Percentiles rank a stretch among this genome's conserved stretches.
Evolutionary conservation across 1,140 invertebrate genomes (phyloP).

Genomic region (Araneus ventricosus): DNA sequence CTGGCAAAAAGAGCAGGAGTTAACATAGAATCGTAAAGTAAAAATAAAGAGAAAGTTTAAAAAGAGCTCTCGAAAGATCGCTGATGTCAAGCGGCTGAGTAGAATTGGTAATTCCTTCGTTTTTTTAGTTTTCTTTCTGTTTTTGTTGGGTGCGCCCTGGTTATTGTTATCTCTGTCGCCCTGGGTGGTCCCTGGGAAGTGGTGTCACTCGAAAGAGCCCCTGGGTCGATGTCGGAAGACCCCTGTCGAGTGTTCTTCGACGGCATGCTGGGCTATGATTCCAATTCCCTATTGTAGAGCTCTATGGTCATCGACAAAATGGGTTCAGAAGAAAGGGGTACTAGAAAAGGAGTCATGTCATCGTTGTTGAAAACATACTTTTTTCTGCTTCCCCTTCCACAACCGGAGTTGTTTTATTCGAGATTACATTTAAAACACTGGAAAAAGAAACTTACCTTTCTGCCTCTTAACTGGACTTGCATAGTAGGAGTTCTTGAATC

Average conservation of each 20-base stretch:
- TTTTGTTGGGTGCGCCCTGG: conserved; percentile 24
- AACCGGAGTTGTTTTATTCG: background rate
- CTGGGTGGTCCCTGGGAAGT: conserved; percentile 44
- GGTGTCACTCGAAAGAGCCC: conserved; percentile 30
- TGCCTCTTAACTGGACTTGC: background rate
- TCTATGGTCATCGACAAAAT: conserved; percentile 33
- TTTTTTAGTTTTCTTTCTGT: conserved; percentile 30
- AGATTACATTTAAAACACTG: conserved; percentile 23
- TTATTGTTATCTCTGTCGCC: conserved; percentile 40
- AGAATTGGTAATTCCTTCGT: conserved; percentile 48
- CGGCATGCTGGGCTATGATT: conserved; percentile 25
- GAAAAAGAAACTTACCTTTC: background rate
- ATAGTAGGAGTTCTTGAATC: background rate
- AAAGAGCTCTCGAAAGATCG: conserved; percentile 49
- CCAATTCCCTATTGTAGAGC: conserved; percentile 42
- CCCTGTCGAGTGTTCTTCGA: conserved; percentile 46
- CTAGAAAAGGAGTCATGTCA: background rate
- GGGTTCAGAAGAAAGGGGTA: conserved; percentile 35
- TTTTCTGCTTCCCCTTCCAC: background rate
- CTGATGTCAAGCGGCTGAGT: conserved; percentile 35
- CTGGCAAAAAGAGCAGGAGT: conserved; percentile 16
- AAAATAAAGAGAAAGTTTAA: conserved; percentile 20
- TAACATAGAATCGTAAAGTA: conserved; percentile 22
- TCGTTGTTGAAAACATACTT: background rate
- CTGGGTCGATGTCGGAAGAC: conserved; percentile 42